Evolutionary conservation across 2,113 vertebrate species (phyloP).

Genomic region (Rhynchopsitta pachyrhyncha): DNA sequence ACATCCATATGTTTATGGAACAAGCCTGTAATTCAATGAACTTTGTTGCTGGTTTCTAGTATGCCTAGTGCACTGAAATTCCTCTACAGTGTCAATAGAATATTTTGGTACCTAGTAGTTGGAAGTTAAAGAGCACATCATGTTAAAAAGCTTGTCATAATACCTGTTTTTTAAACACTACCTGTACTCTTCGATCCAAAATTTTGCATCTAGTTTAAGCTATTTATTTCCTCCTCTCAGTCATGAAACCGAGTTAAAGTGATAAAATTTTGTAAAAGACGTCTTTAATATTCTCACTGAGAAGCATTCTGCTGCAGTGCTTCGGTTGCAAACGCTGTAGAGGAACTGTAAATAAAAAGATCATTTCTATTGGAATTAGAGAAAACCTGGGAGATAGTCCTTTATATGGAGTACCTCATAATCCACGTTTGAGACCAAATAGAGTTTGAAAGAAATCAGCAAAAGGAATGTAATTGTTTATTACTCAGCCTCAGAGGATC

Average conservation of each 20-base stretch:
- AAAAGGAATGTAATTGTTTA: background rate
- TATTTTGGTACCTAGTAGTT: background rate
- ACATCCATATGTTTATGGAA: background rate
- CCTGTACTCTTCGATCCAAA: background rate
- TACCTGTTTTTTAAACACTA: background rate
- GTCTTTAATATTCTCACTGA: background rate
- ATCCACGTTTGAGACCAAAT: background rate
- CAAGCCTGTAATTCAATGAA: background rate
- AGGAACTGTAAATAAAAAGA: constrained; percentile 35
- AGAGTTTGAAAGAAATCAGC: constrained; percentile 3
- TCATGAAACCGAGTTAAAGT: background rate
- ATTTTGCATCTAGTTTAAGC: background rate
- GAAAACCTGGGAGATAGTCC: background rate
- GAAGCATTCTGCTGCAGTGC: constrained; percentile 33
- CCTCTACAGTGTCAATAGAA: background rate
- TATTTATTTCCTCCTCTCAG: background rate
- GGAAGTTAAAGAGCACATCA: background rate
- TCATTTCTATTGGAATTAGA: background rate
- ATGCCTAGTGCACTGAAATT: background rate
- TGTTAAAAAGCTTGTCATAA: background rate
- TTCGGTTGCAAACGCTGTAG: background rate
- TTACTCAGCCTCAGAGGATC: background rate
- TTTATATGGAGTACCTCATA: background rate
- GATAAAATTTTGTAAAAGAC: background rate
- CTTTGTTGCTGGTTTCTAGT: background rate